Evolutionary conservation across 2,113 vertebrate genomes (phyloP), one percentile per base, ranked within the genome.

Genomic region (Heterochromis multidens): DNA sequence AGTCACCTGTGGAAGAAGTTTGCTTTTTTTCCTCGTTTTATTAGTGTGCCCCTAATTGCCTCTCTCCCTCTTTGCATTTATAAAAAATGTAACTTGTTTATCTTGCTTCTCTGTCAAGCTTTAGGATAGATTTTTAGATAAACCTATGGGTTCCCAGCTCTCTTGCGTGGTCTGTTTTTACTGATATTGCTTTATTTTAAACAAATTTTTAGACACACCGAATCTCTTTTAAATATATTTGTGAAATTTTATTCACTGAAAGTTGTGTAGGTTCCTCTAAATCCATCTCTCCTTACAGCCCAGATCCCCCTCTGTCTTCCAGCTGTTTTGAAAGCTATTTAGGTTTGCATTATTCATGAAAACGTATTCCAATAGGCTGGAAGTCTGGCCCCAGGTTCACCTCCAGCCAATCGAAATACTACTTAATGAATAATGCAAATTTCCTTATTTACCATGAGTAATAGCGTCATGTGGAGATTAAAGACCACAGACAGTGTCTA

Each of bases 351-450:
- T 87, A 87, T 80, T 83, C 59, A 87, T 83, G 37, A 21, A 56
- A 63, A 80, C 81, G 23, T 83, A 83, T 83, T 79, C 21, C 56
- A 35, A 52, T 70, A 80, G 81, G 77, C 65, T 83, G 81, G 25
- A 35, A 87, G 81, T 76, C 46, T 63, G n/a, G 81, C 81, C 65
- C 27, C 77, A 31, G 81, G 77, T 87, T 80, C 76, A 83, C 65
- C 46, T 83, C 49, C 70, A 58, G 86, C 77, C 86, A 76, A 83
- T 87, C 11, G 58, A 46, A 80, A 87, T 83, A 57, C 46, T 43
- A 83, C 33, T 27, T 61, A 62, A 83, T 87, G 86, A 87, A 87
- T 87, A 83, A 87, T 87, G 77, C 58, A 76, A 63, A 80, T 80
- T 33, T 35, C n/a, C 56, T 83, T 80, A 83, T 83, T 87, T 83